These are phyloP conservation scores for Girardia tigrina DNA, from an alignment of 2,888 invertebrate species.

Conservation along the genomic window DNA sequence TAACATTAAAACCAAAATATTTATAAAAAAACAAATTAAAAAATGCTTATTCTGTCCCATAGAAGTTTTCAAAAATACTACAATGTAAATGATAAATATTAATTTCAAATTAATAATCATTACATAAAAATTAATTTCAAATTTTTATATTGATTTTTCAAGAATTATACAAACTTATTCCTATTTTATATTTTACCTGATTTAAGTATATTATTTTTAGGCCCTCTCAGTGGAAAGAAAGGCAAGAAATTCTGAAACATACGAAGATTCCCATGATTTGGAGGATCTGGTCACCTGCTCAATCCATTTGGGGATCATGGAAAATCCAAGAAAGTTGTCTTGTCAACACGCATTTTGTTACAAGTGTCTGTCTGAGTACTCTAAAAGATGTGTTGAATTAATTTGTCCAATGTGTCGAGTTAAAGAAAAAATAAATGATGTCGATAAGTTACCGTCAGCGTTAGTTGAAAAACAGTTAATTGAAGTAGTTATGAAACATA, in stretches of 20 bases:
- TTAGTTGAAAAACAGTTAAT: background rate
- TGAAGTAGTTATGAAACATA: background rate
- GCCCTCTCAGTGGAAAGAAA: background rate
- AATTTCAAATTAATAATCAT: no score
- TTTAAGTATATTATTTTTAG: background rate
- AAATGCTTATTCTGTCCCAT: no score
- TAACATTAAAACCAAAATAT: no score
- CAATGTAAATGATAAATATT: no score
- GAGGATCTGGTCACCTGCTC: background rate
- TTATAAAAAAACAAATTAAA: no score
- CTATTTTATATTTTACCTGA: no score
- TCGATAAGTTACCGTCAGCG: background rate
- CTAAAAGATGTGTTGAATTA: background rate
- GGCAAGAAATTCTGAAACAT: background rate
- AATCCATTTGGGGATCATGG: background rate
- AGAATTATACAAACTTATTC: no score
- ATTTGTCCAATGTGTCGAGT: background rate
- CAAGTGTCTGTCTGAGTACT: background rate
- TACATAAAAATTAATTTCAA: no score
- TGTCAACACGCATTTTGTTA: background rate
- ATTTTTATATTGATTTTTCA: no score
- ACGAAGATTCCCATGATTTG: background rate
- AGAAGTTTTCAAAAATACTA: no score
- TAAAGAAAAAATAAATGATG: background rate
- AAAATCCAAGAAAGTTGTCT: background rate